Conservation (phyloP, 2,797 vertebrate genomes). For the Vultur gryphus region DNA sequence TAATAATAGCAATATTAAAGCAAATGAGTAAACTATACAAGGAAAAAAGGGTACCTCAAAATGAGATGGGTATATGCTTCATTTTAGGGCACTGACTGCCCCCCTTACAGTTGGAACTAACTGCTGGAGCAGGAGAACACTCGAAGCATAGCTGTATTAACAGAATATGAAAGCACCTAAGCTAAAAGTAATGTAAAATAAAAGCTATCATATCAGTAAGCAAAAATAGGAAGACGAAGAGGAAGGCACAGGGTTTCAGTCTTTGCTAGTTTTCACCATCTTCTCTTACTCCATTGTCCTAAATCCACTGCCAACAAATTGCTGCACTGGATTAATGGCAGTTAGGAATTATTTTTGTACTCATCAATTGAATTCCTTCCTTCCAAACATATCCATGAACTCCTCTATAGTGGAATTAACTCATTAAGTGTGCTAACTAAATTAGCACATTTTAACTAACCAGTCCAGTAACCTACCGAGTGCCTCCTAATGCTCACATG, state of each 20-base stretch:
- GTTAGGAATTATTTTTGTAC: background rate
- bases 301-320: background rate
- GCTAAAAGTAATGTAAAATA: background rate
- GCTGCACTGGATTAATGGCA: background rate
- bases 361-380: background rate
- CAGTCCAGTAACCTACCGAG: background rate
- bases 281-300: background rate
- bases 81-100: background rate
- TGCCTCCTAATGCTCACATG: background rate
- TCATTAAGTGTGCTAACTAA: background rate
- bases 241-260: background rate
- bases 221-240: background rate
- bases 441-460: background rate
- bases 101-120: background rate
- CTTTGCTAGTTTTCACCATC: background rate
- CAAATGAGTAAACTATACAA: background rate
- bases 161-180: background rate
- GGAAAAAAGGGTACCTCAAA: background rate
- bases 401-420: background rate
- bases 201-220: background rate
- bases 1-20: background rate
- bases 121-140: background rate
- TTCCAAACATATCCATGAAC: rapidly evolving
- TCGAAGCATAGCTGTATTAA: background rate
- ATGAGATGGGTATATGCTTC: background rate